phyloP scores from a whole-genome alignment of 2,888 invertebrate genomes.

The Gerosis bhagava region DNA sequence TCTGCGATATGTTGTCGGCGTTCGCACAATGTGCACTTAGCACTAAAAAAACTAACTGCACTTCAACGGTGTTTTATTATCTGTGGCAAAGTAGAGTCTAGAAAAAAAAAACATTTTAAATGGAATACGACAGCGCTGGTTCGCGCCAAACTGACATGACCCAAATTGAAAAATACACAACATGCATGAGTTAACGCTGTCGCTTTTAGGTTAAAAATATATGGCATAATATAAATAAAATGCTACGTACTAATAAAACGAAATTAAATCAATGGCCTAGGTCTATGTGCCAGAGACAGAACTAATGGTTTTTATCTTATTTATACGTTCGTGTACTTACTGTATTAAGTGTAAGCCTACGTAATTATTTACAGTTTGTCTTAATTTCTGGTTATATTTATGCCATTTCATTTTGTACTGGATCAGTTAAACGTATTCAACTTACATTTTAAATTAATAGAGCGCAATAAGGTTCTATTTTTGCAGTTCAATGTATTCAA shows the following conservation, averaged over 20 bases:
- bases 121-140: slow-evolving; percentile 13
- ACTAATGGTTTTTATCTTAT: slow-evolving; percentile 37
- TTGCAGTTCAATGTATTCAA: too few species aligned
- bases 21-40: slow-evolving; percentile 16
- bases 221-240: slow-evolving; percentile 3
- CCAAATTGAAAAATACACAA: slow-evolving; percentile 24
- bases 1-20: slow-evolving; percentile 7
- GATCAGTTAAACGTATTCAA: not conserved
- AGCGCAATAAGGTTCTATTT: too few species aligned
- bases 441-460: too few species aligned
- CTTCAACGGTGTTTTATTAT: slow-evolving; percentile 20
- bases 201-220: slow-evolving; percentile 17
- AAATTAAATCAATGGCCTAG: too few species aligned
- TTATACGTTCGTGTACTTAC: slow-evolving; percentile 30
- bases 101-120: slow-evolving; percentile 19
- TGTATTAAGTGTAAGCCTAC: too few species aligned
- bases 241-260: slow-evolving; percentile 13
- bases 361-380: too few species aligned
- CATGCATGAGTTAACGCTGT: slow-evolving; percentile 20
- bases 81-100: slow-evolving; percentile 22
- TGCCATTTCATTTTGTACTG: too few species aligned
- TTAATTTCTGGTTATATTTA: too few species aligned
- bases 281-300: slow-evolving; percentile 12
- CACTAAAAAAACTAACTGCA: slow-evolving; percentile 15
- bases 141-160: slow-evolving; percentile 24